Base-by-base conservation (phyloP, 2,888 invertebrate genomes). In the Chrysopilus asiliformis region DNA sequence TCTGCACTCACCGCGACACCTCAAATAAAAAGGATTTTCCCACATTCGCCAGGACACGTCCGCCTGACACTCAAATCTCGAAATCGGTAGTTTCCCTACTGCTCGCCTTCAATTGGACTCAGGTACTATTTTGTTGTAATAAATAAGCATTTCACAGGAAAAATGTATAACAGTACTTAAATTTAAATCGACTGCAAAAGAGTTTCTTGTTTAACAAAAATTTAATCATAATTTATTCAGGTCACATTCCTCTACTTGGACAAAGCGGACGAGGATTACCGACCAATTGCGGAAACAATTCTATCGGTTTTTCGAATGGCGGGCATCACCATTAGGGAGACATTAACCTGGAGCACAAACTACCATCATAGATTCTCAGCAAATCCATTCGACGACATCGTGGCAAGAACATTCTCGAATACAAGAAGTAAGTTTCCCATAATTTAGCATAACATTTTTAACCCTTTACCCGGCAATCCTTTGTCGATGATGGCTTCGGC, bases 1-100 rank as follows among this genome's bases (percentile, higher is more conserved):
- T 81, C 61, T 93, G 93, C 64, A 82, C 89, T 2, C 81, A 87
- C 59, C 79, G 80, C 41, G 84, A 85, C 49, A 85, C 86, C 36
- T 90, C 91, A 17, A 81, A 90, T 66, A 91, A 90, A 61, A 68
- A 68, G 14, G 74, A 80, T 53, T 93, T 86, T 62, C 79, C 89
- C 7, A 94, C 93, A 10, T 94, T 94, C 59, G 87, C 86, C 0
- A 70, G 93, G 46, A 91, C 91, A 0, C 72, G 86, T 28, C 93
- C 93, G 0, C 91, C 91, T 1, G 90, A 89, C 59, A 87, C 85
- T 36, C 90, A 91, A 65, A 90, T 93, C 46, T 89, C 90, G 5
- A 86, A 87, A 59, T 89, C 90, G 2, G 86, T 93, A 5, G 83
- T 86, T 38, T 80, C 90, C 4, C 76, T 90, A 31, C 68, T 93